Conservation (phyloP, 1,140 invertebrate genomes). For the Heliconius eleuchia region DNA sequence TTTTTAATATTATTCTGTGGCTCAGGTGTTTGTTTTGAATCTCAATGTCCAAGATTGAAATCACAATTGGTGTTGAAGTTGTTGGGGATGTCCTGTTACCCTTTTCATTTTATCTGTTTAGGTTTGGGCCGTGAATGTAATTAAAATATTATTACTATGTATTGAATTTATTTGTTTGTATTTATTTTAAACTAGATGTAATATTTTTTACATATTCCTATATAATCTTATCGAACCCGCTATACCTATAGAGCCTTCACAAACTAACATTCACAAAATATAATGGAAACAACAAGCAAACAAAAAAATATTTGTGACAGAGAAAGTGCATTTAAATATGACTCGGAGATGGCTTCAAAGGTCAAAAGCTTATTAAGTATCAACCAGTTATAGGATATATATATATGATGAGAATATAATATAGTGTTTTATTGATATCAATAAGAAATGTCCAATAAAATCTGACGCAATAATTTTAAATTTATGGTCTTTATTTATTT, state of each 20-base stretch:
- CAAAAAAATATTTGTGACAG: slow-evolving; percentile 1
- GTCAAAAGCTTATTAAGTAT: background rate
- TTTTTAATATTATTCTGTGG: background rate
- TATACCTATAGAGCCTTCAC: background rate
- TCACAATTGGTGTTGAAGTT: background rate
- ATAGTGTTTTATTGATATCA: background rate
- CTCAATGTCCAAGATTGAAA: background rate
- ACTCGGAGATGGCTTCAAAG: slow-evolving; percentile 1
- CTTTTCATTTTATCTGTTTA: too few species aligned
- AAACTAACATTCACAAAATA: background rate
- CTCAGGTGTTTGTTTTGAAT: background rate
- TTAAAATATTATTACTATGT: too few species aligned
- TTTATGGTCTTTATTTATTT: too few species aligned
- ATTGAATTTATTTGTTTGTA: background rate
- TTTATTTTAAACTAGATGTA: background rate
- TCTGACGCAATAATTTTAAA: too few species aligned
- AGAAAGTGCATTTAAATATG: slow-evolving; percentile 6
- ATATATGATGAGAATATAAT: background rate
- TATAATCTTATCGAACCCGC: background rate
- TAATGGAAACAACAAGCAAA: background rate
- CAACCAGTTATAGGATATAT: background rate
- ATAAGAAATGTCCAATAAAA: too few species aligned
- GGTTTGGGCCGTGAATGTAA: too few species aligned
- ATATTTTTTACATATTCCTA: background rate
- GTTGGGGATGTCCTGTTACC: too few species aligned